Conservation (phyloP, 2,113 vertebrate genomes). For the Etia nguti region DNA sequence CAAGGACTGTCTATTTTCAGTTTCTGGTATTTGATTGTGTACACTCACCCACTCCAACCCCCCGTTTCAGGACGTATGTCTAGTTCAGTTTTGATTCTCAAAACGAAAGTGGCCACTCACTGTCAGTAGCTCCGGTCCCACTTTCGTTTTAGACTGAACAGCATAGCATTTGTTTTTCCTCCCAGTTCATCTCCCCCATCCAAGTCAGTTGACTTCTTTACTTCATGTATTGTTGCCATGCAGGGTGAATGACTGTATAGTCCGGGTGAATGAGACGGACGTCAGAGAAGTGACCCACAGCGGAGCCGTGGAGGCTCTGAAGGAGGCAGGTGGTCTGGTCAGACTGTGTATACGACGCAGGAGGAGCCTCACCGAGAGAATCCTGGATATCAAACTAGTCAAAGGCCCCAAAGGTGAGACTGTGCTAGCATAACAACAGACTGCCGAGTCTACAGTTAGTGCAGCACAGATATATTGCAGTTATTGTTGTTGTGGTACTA, state of each 20-base stretch:
- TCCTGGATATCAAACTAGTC: slow-evolving; percentile 94
- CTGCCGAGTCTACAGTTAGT: neutral
- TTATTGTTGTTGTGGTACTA: neutral
- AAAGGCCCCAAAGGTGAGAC: slow-evolving; percentile 95
- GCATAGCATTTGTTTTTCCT: neutral
- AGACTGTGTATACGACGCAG: slow-evolving; percentile 89
- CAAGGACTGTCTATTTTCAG: neutral
- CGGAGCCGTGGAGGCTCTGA: slow-evolving; percentile 93
- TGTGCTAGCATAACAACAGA: neutral
- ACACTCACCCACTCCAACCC: neutral
- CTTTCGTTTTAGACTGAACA: neutral
- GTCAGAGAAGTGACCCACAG: slow-evolving; percentile 95
- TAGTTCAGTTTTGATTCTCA: neutral
- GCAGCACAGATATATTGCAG: neutral
- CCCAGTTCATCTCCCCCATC: neutral
- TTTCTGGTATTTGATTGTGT: neutral
- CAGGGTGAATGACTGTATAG: slow-evolving; percentile 93
- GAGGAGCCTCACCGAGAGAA: slow-evolving; percentile 86
- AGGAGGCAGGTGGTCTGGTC: slow-evolving; percentile 92
- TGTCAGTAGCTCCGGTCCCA: neutral
- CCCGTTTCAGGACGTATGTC: neutral
- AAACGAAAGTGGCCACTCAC: neutral
- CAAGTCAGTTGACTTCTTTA: neutral
- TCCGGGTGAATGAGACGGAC: slow-evolving; percentile 92
- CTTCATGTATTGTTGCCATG: neutral